A percentile compares a stretch with the other conserved stretches of the same genome.
phyloP scores from a whole-genome alignment of 2,888 invertebrate genomes.

The Mallateleia sp. region DNA sequence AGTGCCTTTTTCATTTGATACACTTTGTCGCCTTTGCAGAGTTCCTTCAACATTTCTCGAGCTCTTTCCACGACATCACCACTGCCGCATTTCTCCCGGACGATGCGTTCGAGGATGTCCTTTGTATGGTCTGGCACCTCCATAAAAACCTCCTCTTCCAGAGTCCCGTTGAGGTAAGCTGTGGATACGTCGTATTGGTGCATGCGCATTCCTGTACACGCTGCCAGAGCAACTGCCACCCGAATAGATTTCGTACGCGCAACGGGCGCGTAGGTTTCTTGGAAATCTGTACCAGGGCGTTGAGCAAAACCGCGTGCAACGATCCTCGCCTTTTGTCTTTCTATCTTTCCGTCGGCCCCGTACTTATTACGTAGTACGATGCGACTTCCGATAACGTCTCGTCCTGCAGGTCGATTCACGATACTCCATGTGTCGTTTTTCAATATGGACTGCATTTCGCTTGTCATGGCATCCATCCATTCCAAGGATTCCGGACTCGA shows the following conservation, averaged over 20 bases:
- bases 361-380: neutral
- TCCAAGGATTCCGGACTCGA: conserved; percentile 52
- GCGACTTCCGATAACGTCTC: neutral
- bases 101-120: conserved; percentile 15
- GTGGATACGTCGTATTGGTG: conserved; percentile 77
- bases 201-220: conserved; percentile 56
- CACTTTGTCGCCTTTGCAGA: too few species aligned
- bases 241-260: conserved; percentile 12
- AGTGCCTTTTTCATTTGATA: conserved; percentile 36
- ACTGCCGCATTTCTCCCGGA: too few species aligned
- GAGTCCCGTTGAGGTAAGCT: conserved; percentile 77
- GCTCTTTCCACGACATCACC: too few species aligned
- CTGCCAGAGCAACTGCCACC: neutral
- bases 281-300: conserved; percentile 20
- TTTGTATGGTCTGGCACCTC: conserved; percentile 8
- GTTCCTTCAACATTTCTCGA: too few species aligned
- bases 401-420: neutral
- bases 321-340: neutral
- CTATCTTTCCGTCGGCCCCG: neutral
- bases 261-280: conserved; percentile 13
- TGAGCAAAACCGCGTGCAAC: conserved; percentile 30
- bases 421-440: neutral
- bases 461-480: conserved; percentile 61
- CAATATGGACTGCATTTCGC: neutral
- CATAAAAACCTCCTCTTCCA: conserved; percentile 62